Evolutionary conservation across 1,140 invertebrate genomes (phyloP).

Genomic region (Plodia interpunctella): DNA sequence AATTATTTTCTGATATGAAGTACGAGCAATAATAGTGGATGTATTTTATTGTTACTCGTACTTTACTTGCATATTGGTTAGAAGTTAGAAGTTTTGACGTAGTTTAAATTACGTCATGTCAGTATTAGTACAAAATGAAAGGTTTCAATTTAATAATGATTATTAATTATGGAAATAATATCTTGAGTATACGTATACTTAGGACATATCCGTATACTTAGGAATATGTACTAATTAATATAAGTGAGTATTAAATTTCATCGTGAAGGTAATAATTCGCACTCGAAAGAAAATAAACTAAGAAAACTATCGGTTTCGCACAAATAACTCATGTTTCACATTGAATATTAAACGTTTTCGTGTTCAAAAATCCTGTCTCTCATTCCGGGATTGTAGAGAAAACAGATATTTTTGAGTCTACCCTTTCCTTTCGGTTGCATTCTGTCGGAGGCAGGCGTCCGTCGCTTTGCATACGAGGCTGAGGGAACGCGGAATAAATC

Average conservation of each 20-base stretch:
- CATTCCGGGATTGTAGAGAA: neutral
- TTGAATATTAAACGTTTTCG: neutral
- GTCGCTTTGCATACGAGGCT: conserved; percentile 45
- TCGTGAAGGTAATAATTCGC: no score
- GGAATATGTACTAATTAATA: no score
- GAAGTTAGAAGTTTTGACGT: no score
- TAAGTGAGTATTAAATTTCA: no score
- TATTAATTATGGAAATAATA: no score
- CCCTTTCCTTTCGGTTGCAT: conserved; percentile 31
- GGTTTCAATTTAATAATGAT: no score
- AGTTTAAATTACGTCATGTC: no score
- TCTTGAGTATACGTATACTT: no score
- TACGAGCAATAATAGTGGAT: neutral
- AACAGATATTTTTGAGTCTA: conserved; percentile 18
- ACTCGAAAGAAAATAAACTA: neutral
- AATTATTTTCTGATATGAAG: neutral
- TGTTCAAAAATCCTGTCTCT: neutral
- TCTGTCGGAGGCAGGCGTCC: conserved; percentile 35
- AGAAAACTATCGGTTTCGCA: neutral
- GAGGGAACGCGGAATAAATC: conserved; percentile 29
- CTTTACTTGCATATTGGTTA: no score
- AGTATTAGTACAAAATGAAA: no score
- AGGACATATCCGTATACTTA: no score
- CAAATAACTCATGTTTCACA: neutral
- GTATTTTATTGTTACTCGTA: no score